Conservation (phyloP, 2,113 vertebrate species). For the Toxostoma redivivum region DNA sequence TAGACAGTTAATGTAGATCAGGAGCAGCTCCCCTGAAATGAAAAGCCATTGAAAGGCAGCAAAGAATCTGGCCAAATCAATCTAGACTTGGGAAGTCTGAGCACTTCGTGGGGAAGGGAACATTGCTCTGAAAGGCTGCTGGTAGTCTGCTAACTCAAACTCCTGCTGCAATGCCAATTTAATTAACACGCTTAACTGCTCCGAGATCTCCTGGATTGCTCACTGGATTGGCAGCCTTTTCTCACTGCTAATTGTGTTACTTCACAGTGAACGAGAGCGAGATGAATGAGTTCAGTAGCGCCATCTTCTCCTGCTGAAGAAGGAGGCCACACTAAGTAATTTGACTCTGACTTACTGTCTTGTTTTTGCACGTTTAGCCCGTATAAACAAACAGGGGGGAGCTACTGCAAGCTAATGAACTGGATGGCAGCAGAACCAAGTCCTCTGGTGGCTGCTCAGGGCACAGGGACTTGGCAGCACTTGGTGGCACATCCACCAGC, state of each 20-base stretch:
- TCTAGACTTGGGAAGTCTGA: not conserved
- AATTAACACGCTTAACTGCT: slow-evolving; percentile 63
- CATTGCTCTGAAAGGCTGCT: not conserved
- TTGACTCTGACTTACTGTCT: slow-evolving; percentile 49
- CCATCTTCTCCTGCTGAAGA: slow-evolving; percentile 7
- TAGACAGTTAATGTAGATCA: not conserved
- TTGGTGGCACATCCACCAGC: not conserved
- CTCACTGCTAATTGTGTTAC: slow-evolving; percentile 47
- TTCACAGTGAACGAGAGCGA: not conserved
- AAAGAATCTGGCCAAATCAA: not conserved
- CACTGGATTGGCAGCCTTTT: slow-evolving; percentile 41
- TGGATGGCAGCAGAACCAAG: not conserved
- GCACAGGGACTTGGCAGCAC: not conserved
- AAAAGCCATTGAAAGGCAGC: not conserved
- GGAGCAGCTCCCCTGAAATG: not conserved
- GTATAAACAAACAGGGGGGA: not conserved
- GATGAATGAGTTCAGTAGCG: slow-evolving; percentile 42
- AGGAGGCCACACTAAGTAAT: slow-evolving; percentile 23
- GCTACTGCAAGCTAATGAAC: not conserved
- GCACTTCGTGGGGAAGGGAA: not conserved
- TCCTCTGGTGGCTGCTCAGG: not conserved
- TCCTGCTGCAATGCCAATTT: slow-evolving; percentile 43
- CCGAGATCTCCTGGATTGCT: slow-evolving; percentile 56
- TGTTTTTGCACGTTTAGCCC: not conserved
- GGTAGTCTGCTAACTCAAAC: not conserved